Evolutionary conservation across 2,113 vertebrate species (phyloP).

Genomic region (Daphoenositta chrysoptera): DNA sequence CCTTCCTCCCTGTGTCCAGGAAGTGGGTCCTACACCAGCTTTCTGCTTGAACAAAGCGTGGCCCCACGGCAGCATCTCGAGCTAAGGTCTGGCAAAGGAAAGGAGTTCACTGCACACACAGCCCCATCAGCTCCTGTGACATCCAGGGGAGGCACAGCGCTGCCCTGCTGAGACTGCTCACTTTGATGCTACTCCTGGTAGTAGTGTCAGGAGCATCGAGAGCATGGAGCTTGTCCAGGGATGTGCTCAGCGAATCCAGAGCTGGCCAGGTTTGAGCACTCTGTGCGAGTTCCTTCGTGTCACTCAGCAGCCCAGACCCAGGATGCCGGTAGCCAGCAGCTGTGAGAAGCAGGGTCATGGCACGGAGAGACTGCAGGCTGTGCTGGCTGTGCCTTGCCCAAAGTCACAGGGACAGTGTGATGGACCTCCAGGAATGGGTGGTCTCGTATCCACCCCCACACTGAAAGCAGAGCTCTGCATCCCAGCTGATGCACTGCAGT

Average conservation of each 20-base stretch:
- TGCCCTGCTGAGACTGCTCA: neutral
- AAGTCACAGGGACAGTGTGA: neutral
- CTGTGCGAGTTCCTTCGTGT: neutral
- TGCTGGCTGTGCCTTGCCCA: neutral
- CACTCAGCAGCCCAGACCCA: neutral
- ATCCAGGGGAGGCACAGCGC: neutral
- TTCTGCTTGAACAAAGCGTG: neutral
- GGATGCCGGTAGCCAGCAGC: neutral
- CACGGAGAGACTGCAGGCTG: neutral
- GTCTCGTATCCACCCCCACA: rapidly evolving
- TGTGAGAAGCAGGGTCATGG: neutral
- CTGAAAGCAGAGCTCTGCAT: neutral
- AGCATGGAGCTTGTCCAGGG: neutral
- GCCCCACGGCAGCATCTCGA: rapidly evolving
- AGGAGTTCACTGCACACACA: neutral
- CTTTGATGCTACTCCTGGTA: neutral
- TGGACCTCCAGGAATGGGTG: rapidly evolving
- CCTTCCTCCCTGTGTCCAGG: constrained; percentile 29
- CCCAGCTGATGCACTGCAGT: neutral
- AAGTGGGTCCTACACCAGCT: neutral
- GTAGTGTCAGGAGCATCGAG: neutral
- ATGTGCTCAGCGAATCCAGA: neutral
- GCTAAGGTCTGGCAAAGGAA: neutral
- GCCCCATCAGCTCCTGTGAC: neutral
- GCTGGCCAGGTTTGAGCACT: neutral